These are phyloP conservation scores for Acheta domesticus DNA, from an alignment of 2,888 invertebrate species.

Conservation along the genomic window DNA sequence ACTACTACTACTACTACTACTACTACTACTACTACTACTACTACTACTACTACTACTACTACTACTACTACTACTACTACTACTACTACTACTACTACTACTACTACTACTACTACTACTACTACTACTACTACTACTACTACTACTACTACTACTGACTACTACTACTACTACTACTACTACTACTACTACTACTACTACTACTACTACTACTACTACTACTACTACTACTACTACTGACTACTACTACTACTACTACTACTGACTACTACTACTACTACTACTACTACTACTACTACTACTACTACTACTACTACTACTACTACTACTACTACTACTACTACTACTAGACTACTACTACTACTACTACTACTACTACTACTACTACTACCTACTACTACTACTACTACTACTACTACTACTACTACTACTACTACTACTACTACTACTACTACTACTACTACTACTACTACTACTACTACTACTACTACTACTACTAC, in stretches of 20 bases:
- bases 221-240: slow-evolving; percentile 4
- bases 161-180: too few relatives aligned
- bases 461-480: slow-evolving; percentile 9
- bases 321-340: not conserved
- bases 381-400: slow-evolving; percentile 1
- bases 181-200: too few relatives aligned
- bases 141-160: too few relatives aligned
- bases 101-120: slow-evolving; percentile 6
- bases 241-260: too few relatives aligned
- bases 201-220: slow-evolving; percentile 18
- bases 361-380: slow-evolving; percentile 6
- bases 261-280: slow-evolving; percentile 4
- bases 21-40: too few relatives aligned
- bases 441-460: slow-evolving; percentile 9
- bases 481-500: slow-evolving; percentile 2
- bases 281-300: slow-evolving; percentile 18
- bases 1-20: too few relatives aligned
- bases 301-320: slow-evolving; percentile 2
- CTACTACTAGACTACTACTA: too few relatives aligned
- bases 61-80: slow-evolving; percentile 3
- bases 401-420: slow-evolving; percentile 4
- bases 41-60: too few relatives aligned
- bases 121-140: not conserved
- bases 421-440: slow-evolving; percentile 2
- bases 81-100: slow-evolving; percentile 9